Conservation (phyloP, 2,888 invertebrate species). For the Sphaerophoria taeniata region DNA sequence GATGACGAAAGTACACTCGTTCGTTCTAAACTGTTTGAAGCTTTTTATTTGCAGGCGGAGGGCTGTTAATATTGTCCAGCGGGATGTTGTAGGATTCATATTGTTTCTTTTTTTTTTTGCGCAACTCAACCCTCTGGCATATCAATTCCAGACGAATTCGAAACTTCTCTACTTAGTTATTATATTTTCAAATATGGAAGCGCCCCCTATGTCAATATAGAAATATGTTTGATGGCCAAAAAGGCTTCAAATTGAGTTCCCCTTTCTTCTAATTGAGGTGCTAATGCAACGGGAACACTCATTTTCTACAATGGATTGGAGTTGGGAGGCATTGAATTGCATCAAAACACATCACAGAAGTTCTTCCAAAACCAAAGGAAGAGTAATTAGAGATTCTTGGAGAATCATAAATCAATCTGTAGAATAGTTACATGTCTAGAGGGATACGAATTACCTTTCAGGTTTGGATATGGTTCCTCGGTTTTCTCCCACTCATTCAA, state of each 20-base stretch:
- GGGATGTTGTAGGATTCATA: constrained; percentile 15
- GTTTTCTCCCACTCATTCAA: constrained; percentile 14
- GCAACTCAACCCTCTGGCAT: constrained; percentile 6
- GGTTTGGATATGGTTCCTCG: constrained; percentile 22
- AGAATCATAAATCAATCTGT: constrained; percentile 74
- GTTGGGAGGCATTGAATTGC: background rate
- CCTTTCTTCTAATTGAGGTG: constrained; percentile 58
- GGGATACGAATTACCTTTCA: constrained; percentile 65
- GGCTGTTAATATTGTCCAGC: constrained; percentile 57
- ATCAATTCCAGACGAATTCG: constrained; percentile 33
- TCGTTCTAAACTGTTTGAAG: constrained; percentile 1
- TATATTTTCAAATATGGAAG: constrained; percentile 26
- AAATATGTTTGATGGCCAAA: constrained; percentile 39
- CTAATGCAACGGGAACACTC: constrained; percentile 63
- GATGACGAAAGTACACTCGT: constrained; percentile 3
- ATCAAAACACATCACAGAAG: constrained; percentile 3
- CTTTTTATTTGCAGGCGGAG: background rate
- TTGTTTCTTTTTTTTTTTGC: constrained; percentile 6
- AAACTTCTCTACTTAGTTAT: constrained; percentile 25
- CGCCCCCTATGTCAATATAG: constrained; percentile 47
- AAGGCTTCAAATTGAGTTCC: constrained; percentile 14
- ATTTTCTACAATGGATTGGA: constrained; percentile 33
- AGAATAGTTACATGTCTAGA: constrained; percentile 41
- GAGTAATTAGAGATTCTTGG: constrained; percentile 72
- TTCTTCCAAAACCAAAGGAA: constrained; percentile 18